Conservation (phyloP, 2,888 invertebrate species). For the Caradrina clavipalpis region DNA sequence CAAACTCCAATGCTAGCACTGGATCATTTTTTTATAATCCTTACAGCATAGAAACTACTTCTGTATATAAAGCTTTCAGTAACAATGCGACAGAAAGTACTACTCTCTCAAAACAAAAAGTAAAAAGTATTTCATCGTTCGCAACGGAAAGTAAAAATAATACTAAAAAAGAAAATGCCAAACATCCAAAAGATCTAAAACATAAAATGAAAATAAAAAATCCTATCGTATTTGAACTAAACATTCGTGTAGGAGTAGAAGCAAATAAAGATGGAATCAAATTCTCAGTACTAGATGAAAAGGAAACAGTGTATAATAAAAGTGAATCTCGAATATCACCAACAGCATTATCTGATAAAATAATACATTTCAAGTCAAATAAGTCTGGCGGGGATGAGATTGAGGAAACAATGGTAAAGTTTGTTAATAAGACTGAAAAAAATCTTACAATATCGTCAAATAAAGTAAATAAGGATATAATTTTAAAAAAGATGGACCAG, state of each 20-base stretch:
- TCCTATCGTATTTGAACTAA: constrained; percentile 44
- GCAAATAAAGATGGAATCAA: constrained; percentile 43
- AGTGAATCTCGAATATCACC: not conserved
- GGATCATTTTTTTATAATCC: not conserved
- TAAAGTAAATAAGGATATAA: not conserved
- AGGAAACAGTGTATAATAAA: constrained; percentile 21
- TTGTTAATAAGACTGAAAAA: not conserved
- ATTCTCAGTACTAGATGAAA: constrained; percentile 38
- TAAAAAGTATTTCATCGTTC: not conserved
- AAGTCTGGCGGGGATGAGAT: not conserved
- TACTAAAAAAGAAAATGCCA: not conserved
- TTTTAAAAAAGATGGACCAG: not conserved
- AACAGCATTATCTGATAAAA: not conserved
- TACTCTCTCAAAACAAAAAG: not conserved
- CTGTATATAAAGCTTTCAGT: not conserved
- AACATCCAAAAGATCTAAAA: not conserved
- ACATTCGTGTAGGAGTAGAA: constrained; percentile 47
- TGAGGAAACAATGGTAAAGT: not conserved
- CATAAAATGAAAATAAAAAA: constrained; percentile 3
- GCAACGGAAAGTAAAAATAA: constrained; percentile 6
- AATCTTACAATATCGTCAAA: not conserved
- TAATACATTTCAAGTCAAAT: not conserved
- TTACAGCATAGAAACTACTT: not conserved
- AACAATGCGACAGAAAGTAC: not conserved
- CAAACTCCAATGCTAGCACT: not conserved